A percentile compares a stretch with the other conserved stretches of the same genome.
phyloP scores from a whole-genome alignment of 2,797 vertebrate species.

The Acanthurus tractus region DNA sequence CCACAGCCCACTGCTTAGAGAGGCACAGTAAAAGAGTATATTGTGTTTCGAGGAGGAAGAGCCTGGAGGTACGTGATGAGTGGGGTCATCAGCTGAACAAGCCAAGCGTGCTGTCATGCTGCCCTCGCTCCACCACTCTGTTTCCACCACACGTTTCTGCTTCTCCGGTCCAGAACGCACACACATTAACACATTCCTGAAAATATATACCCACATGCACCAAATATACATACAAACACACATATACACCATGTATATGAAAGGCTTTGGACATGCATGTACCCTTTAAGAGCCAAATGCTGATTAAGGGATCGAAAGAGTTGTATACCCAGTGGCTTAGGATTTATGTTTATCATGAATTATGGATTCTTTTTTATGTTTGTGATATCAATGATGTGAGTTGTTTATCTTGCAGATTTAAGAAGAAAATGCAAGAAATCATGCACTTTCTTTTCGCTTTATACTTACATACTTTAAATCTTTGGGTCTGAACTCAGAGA shows the following conservation, averaged over 20 bases:
- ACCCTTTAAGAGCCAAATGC: neutral
- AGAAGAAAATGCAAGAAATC: neutral
- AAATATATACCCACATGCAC: slow-evolving; percentile 22
- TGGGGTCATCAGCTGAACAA: slow-evolving; percentile 74
- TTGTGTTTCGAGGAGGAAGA: slow-evolving; percentile 71
- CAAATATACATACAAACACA: neutral
- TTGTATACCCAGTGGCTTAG: neutral
- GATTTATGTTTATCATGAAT: slow-evolving; percentile 25
- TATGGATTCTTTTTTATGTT: slow-evolving; percentile 14
- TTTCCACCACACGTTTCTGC: slow-evolving; percentile 62
- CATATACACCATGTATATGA: neutral
- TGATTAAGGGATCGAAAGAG: neutral
- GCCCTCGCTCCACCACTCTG: slow-evolving; percentile 62
- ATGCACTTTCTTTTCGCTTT: neutral
- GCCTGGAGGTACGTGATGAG: slow-evolving; percentile 72
- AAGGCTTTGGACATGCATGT: neutral
- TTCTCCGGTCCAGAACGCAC: slow-evolving; percentile 17
- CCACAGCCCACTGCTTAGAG: slow-evolving; percentile 58
- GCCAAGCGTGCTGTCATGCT: slow-evolving; percentile 64
- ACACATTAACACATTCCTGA: neutral
- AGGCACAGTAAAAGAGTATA: slow-evolving; percentile 63
- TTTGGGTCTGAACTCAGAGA: neutral
- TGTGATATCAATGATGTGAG: slow-evolving; percentile 10
- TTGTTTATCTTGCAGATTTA: slow-evolving; percentile 11
- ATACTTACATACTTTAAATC: slow-evolving; percentile 1